Percentiles rank a stretch among this genome's conserved stretches.
Conservation (phyloP, 2,797 vertebrate genomes). For the Coracias cyanogaster region DNA sequence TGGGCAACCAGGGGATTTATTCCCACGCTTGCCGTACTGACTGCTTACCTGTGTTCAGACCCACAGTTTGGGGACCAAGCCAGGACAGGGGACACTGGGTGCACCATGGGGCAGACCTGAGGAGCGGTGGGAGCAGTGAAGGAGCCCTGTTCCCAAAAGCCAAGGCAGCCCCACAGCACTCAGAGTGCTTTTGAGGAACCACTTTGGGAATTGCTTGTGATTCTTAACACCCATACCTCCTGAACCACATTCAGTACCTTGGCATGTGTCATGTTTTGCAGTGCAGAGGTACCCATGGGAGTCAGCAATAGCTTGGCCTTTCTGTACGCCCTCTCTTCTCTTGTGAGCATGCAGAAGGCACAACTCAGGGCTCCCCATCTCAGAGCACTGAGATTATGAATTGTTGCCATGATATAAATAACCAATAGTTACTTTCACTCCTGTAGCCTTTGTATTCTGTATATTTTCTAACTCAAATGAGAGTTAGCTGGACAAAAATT, state of each 20-base stretch:
- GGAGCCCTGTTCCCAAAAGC: background rate
- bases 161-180: background rate
- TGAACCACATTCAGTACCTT: background rate
- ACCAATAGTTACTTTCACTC: background rate
- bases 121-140: background rate
- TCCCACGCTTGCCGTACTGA: background rate
- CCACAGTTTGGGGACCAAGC: background rate
- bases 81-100: background rate
- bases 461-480: background rate
- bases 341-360: background rate
- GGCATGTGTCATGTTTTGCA: background rate
- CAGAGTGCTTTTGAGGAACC: background rate
- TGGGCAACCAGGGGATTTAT: background rate
- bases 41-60: background rate
- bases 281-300: background rate
- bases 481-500: background rate
- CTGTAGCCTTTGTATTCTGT: background rate
- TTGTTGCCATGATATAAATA: background rate
- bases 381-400: background rate
- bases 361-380: background rate
- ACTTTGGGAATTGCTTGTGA: background rate
- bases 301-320: background rate
- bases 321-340: background rate
- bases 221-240: background rate
- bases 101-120: rapidly evolving